Evolutionary conservation across 2,888 invertebrate genomes (phyloP), one percentile per base, ranked within the genome.

Genomic region (Cantharis rufa): DNA sequence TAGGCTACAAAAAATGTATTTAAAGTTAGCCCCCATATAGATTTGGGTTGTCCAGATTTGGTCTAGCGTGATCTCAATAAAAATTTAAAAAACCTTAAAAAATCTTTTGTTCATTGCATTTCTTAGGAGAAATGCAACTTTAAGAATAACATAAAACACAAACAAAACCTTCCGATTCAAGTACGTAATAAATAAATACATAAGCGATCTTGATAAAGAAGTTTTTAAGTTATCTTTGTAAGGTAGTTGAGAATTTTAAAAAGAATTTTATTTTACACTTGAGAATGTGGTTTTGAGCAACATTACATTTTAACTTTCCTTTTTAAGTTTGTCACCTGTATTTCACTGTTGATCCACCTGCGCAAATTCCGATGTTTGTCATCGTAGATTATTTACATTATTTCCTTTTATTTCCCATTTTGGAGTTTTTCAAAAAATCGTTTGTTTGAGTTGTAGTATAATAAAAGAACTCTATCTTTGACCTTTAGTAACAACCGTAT

Each of bases 281-380:
- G 32, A 32, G 32, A 32, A 32, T 32, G 32, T 32, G 32, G 32
- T 32, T 32, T 32, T 32, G 32, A 32, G 32, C 32, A 32, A 32
- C 32, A 32, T 32, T 32, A 32, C 32, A 32, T 32, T 32, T 32
- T 24, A 32, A 32, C 32, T 32, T 72, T 72, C 48, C 72, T 66
- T 72, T 72, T 72, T 72, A 16, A 24, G 21, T 32, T 28, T 11
- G 27, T 64, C 64, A 66, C 72, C 72, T 72, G 72, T 48, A 28
- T 21, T 18, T 72, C 48, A 48, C 16, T n/a, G 32, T 48, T 64
- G 18, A 66, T 48, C 72, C 72, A 72, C 72, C 72, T 72, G 72
- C 72, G 66, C 72, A 72, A 27, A 72, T 72, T 72, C 72, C 72
- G 15, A 16, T 48, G 66, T 72, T 72, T 21, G 72, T 72, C 72